phyloP scores from a whole-genome alignment of 2,888 invertebrate genomes.

The Agonopterix alstromeriana region DNA sequence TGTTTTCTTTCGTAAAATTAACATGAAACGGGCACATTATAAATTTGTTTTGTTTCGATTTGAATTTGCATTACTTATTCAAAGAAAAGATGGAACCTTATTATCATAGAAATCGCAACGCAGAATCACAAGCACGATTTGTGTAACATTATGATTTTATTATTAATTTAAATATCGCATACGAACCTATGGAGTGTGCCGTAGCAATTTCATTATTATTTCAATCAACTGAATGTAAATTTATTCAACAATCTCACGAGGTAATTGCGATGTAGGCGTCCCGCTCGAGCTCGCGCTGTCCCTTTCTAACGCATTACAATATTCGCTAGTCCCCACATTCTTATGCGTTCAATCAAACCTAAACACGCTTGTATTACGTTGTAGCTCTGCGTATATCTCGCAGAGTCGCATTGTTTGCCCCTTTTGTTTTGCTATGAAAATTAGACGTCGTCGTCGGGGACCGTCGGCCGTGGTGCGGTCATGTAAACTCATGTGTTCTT shows the following conservation, averaged over 20 bases:
- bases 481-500: conserved; percentile 12
- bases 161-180: conserved; percentile 75
- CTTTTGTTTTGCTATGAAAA: conserved; percentile 56
- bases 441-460: conserved; percentile 29
- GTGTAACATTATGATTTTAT: conserved; percentile 71
- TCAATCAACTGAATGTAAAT: conserved; percentile 77
- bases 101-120: conserved; percentile 58
- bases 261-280: conserved; percentile 66
- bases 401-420: conserved; percentile 42
- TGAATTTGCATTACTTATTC: conserved; percentile 36
- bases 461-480: conserved; percentile 22
- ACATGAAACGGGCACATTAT: background rate
- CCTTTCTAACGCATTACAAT: conserved; percentile 34
- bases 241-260: conserved; percentile 76
- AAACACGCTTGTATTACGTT: conserved; percentile 41
- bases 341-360: conserved; percentile 73
- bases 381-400: conserved; percentile 39
- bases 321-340: conserved; percentile 60
- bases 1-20: background rate
- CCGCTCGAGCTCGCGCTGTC: conserved; percentile 30
- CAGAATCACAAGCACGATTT: conserved; percentile 53
- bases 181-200: conserved; percentile 62
- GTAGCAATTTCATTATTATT: conserved; percentile 77
- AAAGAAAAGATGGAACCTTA: conserved; percentile 48
- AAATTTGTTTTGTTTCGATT: conserved; percentile 14